Percentiles rank a stretch among this genome's conserved stretches.
Evolutionary conservation across 2,888 invertebrate genomes (phyloP).

Genomic region (Osmoderma eremita): DNA sequence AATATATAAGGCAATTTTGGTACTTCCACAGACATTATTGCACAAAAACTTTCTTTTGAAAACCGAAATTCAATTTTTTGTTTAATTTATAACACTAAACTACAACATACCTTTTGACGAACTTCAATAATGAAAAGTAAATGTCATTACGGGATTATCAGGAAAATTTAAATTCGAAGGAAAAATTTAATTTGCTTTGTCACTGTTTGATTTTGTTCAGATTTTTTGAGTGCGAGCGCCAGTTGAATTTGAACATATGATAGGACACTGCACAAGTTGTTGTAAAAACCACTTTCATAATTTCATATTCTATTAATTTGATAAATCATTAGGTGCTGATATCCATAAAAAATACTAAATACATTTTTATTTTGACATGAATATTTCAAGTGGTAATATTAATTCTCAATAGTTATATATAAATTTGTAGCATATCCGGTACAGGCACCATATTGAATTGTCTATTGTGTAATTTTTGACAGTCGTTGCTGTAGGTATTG

Average conservation of each 20-base stretch:
- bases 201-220: too few relatives aligned
- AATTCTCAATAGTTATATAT: background rate
- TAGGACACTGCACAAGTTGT: background rate
- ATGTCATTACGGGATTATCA: background rate
- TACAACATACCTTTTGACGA: too few relatives aligned
- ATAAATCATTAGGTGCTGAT: background rate
- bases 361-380: background rate
- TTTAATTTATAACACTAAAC: too few relatives aligned
- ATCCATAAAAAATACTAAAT: background rate
- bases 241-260: constrained; percentile 12
- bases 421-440: constrained; percentile 10
- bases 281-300: constrained; percentile 7
- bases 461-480: constrained; percentile 42
- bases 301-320: background rate
- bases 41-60: too few relatives aligned
- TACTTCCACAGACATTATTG: constrained; percentile 42
- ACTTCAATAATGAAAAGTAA: background rate
- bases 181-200: background rate
- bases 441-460: constrained; percentile 31
- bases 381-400: background rate
- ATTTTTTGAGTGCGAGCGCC: background rate
- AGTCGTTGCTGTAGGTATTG: constrained; percentile 18
- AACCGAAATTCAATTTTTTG: too few relatives aligned
- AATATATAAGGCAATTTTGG: constrained; percentile 69
- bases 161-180: background rate